Evolutionary conservation across 1,140 invertebrate genomes (phyloP), one percentile per base, ranked within the genome.

Genomic region (Limonius californicus): DNA sequence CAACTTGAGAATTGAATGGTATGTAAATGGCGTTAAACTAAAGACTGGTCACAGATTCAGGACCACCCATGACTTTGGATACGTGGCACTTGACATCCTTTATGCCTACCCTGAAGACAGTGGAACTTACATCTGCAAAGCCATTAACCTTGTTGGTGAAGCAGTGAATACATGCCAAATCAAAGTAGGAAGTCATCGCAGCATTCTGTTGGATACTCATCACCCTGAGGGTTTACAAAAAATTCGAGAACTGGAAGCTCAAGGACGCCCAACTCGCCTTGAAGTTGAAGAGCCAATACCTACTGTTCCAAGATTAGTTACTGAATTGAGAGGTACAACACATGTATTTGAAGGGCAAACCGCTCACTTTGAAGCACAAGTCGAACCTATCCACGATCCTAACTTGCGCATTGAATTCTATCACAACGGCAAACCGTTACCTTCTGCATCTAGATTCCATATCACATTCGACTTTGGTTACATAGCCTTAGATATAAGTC

Each of bases 381-480:
- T 97, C 30, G 91, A 94, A 73, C 94, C 94, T 15, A 84, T 95
- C 32, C 91, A 95, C 66, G 94, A 97, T 82, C 87, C 92, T 1
- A 95, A 92, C 74, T 78, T 97, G 60, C 84, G 90, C 58, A 90
- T 96, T 63, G 92, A 96, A 78, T 95, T 94, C 80, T 95, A 89
- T 71, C 91, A 94, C 68, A 93, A 95, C 75, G 92, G 90, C 59
- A 92, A 94, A 78, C 89, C 91, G 23, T 78, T 95, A 67, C 88
- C 88, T 74, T 91, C 90, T 66, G 91, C 90, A 43, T 86, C 91
- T 45, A 84, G 92, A 69, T 94, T 92, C 85, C 93, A 95, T 77
- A 92, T 93, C 65, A 95, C 93, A 47, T 93, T 94, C 72, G 95
- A 97, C 77, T 98, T 98, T 80, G 95, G 95, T 68, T 97, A 96